Evolutionary conservation across 2,113 vertebrate genomes (phyloP).

Genomic region (Phocoena sinus): DNA sequence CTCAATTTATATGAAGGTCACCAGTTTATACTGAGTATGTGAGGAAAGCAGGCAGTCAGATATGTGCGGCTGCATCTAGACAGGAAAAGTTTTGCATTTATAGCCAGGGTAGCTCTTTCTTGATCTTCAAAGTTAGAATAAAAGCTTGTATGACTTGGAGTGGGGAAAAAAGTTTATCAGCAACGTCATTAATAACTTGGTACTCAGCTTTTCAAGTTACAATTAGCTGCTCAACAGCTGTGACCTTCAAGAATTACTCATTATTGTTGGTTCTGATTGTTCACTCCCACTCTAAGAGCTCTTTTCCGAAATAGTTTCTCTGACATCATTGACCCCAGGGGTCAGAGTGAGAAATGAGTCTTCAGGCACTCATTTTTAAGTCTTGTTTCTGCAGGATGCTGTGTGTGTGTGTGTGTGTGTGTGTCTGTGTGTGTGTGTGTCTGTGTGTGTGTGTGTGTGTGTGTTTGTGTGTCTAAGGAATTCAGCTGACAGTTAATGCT

Average conservation of each 20-base stretch:
- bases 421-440: not conserved
- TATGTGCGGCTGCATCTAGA: not conserved
- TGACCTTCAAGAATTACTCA: slow-evolving; percentile 67
- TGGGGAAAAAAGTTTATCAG: slow-evolving; percentile 59
- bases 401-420: not conserved
- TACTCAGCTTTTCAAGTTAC: slow-evolving; percentile 64
- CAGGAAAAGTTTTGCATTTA: slow-evolving; percentile 10
- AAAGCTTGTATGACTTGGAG: slow-evolving; percentile 30
- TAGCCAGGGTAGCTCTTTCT: not conserved
- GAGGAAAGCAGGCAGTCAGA: not conserved
- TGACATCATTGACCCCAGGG: slow-evolving; percentile 57
- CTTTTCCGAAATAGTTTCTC: slow-evolving; percentile 65
- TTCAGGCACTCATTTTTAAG: not conserved
- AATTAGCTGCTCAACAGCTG: slow-evolving; percentile 72
- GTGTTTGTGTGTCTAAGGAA: not conserved
- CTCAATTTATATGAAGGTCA: slow-evolving; percentile 34
- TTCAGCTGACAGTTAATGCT: not conserved
- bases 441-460: not conserved
- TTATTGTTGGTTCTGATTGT: slow-evolving; percentile 19
- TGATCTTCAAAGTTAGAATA: slow-evolving; percentile 47
- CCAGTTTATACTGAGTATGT: not conserved
- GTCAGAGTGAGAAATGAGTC: slow-evolving; percentile 11
- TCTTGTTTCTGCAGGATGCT: not conserved
- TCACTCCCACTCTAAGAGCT: slow-evolving; percentile 21
- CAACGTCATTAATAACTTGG: slow-evolving; percentile 67